These are phyloP conservation scores for Ranitomeya imitator DNA, from an alignment of 2,113 vertebrate species.

Conservation along the genomic window DNA sequence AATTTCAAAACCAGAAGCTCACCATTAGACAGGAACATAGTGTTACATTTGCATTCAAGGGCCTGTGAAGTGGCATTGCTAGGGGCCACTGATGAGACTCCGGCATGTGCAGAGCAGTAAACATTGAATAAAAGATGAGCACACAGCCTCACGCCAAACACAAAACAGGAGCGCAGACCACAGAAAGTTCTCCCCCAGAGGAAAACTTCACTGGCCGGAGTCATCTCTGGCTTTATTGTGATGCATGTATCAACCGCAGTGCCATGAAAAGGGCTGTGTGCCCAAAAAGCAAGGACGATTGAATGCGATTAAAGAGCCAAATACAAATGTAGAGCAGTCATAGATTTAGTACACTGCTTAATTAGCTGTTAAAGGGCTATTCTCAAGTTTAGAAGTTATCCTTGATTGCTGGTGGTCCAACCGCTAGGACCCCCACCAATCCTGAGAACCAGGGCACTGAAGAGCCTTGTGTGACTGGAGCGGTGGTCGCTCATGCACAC, in stretches of 20 bases:
- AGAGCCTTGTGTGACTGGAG: too few species aligned
- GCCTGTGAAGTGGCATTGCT: conserved; percentile 18
- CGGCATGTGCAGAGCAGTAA: conserved; percentile 28
- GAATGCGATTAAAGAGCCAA: not conserved
- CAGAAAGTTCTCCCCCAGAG: conserved; percentile 29
- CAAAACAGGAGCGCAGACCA: conserved; percentile 31
- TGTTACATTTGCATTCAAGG: not conserved
- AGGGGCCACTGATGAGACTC: conserved; percentile 16
- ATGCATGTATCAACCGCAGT: not conserved
- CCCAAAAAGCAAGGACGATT: not conserved
- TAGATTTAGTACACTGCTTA: not conserved
- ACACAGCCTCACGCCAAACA: conserved; percentile 39
- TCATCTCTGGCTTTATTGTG: conserved; percentile 16
- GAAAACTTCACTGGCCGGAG: not conserved
- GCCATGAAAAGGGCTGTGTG: conserved; percentile 24
- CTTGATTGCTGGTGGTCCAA: too few species aligned
- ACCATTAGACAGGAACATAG: conserved; percentile 26
- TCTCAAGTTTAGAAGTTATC: not conserved
- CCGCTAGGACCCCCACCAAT: too few species aligned
- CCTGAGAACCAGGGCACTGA: too few species aligned
- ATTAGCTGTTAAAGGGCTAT: not conserved
- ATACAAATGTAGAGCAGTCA: not conserved
- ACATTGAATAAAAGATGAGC: conserved; percentile 51
- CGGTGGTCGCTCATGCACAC: too few species aligned
- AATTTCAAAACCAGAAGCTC: conserved; percentile 45